These are phyloP conservation scores for Melanotaenia duboulayi DNA, from an alignment of 2,113 vertebrate genomes.

Conservation along the genomic window DNA sequence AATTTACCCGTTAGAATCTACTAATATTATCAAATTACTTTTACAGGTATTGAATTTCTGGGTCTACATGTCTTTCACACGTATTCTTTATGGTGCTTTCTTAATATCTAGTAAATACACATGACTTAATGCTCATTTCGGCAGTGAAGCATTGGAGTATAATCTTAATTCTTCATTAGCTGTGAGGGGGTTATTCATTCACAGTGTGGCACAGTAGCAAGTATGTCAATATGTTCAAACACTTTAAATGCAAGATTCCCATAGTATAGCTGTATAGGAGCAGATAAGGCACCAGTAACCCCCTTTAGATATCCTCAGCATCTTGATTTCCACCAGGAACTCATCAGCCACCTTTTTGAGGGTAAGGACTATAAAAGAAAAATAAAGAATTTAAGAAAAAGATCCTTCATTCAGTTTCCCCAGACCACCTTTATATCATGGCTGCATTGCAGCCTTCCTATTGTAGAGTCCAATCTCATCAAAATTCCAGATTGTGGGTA, in stretches of 20 bases:
- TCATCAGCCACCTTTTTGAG: conserved; percentile 16
- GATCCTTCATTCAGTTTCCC: not conserved
- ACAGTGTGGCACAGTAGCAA: conserved; percentile 1
- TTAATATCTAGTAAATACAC: conserved; percentile 42
- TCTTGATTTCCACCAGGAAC: not conserved
- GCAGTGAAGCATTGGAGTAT: not conserved
- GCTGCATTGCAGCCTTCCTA: conserved; percentile 1
- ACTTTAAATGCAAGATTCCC: not conserved
- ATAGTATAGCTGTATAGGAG: not conserved
- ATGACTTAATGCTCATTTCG: conserved; percentile 40
- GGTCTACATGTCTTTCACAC: too few relatives aligned
- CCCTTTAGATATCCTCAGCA: not conserved
- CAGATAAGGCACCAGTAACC: not conserved
- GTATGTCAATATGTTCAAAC: not conserved
- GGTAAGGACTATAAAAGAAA: conserved; percentile 6
- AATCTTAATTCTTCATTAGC: conserved; percentile 31
- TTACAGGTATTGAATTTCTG: not conserved
- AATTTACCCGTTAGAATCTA: not conserved
- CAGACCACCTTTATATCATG: not conserved
- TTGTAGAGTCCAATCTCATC: conserved; percentile 40
- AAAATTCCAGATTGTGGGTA: conserved; percentile 21
- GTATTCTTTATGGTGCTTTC: too few relatives aligned
- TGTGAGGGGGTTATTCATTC: conserved; percentile 4
- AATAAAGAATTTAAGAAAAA: not conserved
- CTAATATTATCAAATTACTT: too few relatives aligned